Percentiles rank a stretch among this genome's conserved stretches.
Evolutionary conservation across 2,797 vertebrate genomes (phyloP).

Genomic region (Syndactyla subalaris): DNA sequence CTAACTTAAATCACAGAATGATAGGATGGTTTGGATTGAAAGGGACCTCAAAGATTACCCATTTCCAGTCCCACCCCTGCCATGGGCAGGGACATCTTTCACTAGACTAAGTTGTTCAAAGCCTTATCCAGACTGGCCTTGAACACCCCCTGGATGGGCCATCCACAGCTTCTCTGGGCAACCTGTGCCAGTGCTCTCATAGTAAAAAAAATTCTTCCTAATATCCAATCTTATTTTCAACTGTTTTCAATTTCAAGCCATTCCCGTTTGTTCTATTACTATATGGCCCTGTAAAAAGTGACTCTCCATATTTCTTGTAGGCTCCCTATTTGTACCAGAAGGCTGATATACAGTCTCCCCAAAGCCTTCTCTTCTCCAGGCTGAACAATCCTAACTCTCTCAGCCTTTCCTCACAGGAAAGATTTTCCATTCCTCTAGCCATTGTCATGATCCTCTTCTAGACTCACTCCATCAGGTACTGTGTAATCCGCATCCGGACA

Average conservation of each 20-base stretch:
- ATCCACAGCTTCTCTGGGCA: background rate
- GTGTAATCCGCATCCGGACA: background rate
- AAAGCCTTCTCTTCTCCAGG: background rate
- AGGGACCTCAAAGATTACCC: background rate
- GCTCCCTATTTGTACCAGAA: background rate
- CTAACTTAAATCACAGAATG: background rate
- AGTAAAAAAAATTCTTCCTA: background rate
- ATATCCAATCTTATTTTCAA: background rate
- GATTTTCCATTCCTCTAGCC: background rate
- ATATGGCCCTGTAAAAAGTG: background rate
- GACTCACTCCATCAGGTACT: background rate
- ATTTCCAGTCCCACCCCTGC: background rate
- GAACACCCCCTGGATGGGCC: background rate
- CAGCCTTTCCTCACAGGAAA: background rate
- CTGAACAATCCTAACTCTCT: background rate
- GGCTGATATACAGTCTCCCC: no score
- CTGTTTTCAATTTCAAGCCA: background rate
- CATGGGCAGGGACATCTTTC: background rate
- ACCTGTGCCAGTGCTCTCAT: background rate
- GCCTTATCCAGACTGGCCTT: background rate
- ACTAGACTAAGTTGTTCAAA: background rate
- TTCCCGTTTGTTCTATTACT: background rate
- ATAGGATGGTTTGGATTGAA: background rate
- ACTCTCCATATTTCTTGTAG: background rate
- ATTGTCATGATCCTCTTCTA: background rate